Evolutionary conservation across 2,797 vertebrate species (phyloP).

Genomic region (Corythornis leucogaster): DNA sequence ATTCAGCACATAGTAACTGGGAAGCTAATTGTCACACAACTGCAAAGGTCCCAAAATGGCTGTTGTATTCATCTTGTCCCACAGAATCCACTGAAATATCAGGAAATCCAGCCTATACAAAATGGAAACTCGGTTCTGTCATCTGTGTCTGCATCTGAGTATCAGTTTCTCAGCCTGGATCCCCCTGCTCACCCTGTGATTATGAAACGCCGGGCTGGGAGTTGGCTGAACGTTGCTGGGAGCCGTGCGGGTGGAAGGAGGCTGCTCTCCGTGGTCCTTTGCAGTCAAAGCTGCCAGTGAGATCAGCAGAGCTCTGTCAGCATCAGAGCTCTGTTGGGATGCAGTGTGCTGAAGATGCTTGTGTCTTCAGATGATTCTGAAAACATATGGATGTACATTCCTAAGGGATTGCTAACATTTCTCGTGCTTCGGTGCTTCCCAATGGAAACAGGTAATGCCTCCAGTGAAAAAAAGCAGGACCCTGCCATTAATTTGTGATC

Average conservation of each 20-base stretch:
- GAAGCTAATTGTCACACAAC: constrained; percentile 36
- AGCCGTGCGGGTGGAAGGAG: not conserved
- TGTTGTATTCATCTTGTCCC: constrained; percentile 6
- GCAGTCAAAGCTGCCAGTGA: constrained; percentile 11
- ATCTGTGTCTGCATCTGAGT: not conserved
- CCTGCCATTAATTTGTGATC: constrained; percentile 24
- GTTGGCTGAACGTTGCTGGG: constrained; percentile 29
- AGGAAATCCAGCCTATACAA: constrained; percentile 17
- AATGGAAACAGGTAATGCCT: not conserved
- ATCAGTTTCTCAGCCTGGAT: not conserved
- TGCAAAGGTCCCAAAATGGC: constrained; percentile 52
- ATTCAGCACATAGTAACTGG: constrained; percentile 33
- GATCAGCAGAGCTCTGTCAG: constrained; percentile 16
- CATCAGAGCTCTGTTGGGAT: constrained; percentile 26
- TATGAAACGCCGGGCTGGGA: not conserved
- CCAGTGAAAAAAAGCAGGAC: not conserved
- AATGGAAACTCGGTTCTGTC: constrained; percentile 10
- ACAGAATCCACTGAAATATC: not conserved
- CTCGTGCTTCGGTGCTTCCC: not conserved
- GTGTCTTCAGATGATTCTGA: not conserved
- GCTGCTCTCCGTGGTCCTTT: not conserved
- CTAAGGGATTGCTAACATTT: not conserved
- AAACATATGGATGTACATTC: not conserved
- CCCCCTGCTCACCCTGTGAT: not conserved
- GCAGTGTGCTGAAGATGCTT: not conserved